Conservation (phyloP, 1,140 invertebrate species). For the Zaprionus africanus region DNA sequence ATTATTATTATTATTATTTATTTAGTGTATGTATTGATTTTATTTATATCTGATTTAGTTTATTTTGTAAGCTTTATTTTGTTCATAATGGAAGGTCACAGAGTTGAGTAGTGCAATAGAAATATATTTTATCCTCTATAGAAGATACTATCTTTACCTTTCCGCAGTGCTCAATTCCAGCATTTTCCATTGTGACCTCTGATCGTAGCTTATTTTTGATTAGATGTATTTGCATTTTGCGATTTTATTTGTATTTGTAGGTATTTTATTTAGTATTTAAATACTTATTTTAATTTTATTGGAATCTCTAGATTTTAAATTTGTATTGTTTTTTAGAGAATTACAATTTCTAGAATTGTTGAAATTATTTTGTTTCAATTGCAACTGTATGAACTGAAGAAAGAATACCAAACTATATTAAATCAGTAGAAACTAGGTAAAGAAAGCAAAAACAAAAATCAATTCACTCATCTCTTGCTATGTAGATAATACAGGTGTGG, state of each 20-base stretch:
- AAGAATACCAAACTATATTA: conserved; percentile 15
- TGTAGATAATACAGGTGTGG: conserved; percentile 23
- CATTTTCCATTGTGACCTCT: conserved; percentile 11
- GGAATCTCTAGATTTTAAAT: conserved; percentile 26
- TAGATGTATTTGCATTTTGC: conserved; percentile 22
- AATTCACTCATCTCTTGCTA: conserved; percentile 64
- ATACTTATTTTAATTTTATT: conserved; percentile 14
- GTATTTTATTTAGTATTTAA: conserved; percentile 18
- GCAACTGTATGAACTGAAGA: conserved; percentile 20
- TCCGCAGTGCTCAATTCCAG: not conserved
- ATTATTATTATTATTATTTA: conserved; percentile 34
- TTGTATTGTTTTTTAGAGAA: not conserved
- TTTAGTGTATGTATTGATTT: conserved; percentile 40
- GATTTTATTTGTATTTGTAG: conserved; percentile 20
- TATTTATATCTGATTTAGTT: conserved; percentile 48
- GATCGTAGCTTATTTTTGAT: conserved; percentile 21
- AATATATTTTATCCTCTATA: no score
- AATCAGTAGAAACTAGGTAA: conserved; percentile 43
- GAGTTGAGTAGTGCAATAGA: not conserved
- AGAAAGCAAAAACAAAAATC: conserved; percentile 57
- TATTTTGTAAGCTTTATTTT: conserved; percentile 21
- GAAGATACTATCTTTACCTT: no score
- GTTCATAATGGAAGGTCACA: not conserved
- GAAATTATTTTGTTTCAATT: conserved; percentile 24
- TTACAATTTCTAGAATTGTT: conserved; percentile 11